Evolutionary conservation across 2,888 invertebrate genomes (phyloP).

Genomic region (Limnephilus auricula): DNA sequence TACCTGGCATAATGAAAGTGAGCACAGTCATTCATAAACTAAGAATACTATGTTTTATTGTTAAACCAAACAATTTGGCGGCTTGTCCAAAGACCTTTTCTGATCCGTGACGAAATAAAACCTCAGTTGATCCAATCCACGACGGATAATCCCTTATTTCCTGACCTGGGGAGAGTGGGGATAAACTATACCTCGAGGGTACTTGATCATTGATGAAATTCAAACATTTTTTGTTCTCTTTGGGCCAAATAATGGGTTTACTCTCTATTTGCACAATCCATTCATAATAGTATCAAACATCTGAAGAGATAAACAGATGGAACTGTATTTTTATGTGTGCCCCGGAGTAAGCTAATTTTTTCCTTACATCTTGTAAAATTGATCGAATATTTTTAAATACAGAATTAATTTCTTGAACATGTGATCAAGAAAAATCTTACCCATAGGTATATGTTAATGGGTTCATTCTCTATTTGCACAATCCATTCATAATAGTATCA

Average conservation of each 20-base stretch:
- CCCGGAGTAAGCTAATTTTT: no score
- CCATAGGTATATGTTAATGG: no score
- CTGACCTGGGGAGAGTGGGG: neutral
- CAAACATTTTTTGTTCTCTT: neutral
- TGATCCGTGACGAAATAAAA: constrained; percentile 25
- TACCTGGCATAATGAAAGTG: neutral
- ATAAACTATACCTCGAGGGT: neutral
- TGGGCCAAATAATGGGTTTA: neutral
- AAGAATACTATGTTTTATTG: neutral
- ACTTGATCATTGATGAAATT: neutral
- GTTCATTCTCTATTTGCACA: neutral
- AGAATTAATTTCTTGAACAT: no score
- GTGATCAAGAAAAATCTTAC: no score
- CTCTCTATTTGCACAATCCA: neutral
- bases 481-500: neutral
- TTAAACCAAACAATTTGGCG: constrained; percentile 1
- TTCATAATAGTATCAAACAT: neutral
- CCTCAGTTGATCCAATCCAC: constrained; percentile 27
- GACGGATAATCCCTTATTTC: constrained; percentile 9
- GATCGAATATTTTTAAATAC: no score
- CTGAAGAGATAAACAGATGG: no score
- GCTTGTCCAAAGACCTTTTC: neutral
- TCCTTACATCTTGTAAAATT: no score
- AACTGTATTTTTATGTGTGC: no score
- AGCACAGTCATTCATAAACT: neutral